Evolutionary conservation across 2,797 vertebrate genomes (phyloP).

Genomic region (Crocodylus rhombifer): DNA sequence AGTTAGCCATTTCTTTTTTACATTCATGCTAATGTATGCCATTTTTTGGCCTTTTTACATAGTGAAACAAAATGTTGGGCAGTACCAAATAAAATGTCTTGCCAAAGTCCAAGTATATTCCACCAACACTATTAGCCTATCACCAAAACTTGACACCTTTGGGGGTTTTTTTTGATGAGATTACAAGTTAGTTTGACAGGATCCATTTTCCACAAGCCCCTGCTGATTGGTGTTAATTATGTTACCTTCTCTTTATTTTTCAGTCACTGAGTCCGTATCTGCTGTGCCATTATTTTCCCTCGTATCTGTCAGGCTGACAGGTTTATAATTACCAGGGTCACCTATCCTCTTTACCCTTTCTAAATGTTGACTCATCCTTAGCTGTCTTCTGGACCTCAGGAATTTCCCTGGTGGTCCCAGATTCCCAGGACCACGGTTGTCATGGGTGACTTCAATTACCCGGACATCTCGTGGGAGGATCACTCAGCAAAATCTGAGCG

Average conservation of each 20-base stretch:
- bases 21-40: neutral
- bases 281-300: constrained; percentile 14
- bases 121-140: neutral
- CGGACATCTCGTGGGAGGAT: too few relatives aligned
- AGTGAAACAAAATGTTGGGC: neutral
- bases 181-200: constrained; percentile 45
- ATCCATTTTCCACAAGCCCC: constrained; percentile 63
- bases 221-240: constrained; percentile 68
- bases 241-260: constrained; percentile 51
- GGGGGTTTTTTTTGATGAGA: neutral
- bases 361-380: constrained; percentile 28
- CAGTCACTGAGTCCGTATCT: constrained; percentile 47
- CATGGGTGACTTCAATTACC: too few relatives aligned
- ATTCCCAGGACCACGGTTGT: too few relatives aligned
- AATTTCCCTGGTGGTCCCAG: neutral
- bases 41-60: neutral
- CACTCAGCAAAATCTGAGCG: too few relatives aligned
- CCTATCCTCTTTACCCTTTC: constrained; percentile 21
- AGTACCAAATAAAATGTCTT: neutral
- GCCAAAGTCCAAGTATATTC: neutral
- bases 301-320: constrained; percentile 67
- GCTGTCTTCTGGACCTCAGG: neutral
- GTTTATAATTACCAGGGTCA: neutral
- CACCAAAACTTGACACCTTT: neutral
- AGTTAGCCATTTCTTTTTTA: neutral